Base-by-base conservation (phyloP, 2,797 vertebrate species). In the Sciaenops ocellatus region DNA sequence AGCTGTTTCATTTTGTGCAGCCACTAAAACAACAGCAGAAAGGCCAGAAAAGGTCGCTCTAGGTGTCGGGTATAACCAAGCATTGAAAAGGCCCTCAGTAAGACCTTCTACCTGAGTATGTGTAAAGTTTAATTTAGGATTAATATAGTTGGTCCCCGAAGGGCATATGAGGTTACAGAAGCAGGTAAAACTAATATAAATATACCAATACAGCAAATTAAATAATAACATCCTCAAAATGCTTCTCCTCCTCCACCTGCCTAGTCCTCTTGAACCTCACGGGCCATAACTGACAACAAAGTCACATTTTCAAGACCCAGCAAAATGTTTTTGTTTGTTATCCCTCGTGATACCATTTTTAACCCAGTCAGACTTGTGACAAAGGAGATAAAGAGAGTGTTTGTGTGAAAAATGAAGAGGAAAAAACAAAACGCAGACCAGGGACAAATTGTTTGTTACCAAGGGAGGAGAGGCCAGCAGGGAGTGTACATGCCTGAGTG, bases 401-500 rank as follows among this genome's bases (percentile, higher is more conserved):
- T 72, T 75, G 59, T 47, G 9, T 63, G 4, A 42, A 41, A 81
- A 63, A 73, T 46, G 9, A 76, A 30, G 18, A 60, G 15, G 20
- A 71, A 52, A 55, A 69, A 38, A 38, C 38, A 52, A 44, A 67
- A 52, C 55, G 16, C 28, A 66, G 65, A 82, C 24, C 28, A 3
- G 22, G 74, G 69, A 62, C 63, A 80, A 67, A 76, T 47, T 68
- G 69, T 79, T 76, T 81, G 55, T 67, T 79, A 38, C 69, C 54
- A 11, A 60, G 69, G 18, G 55, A 65, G 74, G 57, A 69, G 73
- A 86, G 57, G 75, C 68, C 82, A 72, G 82, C 68, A 61, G 79
- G 78, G 79, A 77, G 79, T 74, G 42, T 81, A 79, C 84, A 79
- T 85, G 85, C 79, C 80, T 86, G 78, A 72, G 65, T 79, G 84